Evolutionary conservation across 1,140 invertebrate genomes (phyloP).

Genomic region (Bombus fervidus): DNA sequence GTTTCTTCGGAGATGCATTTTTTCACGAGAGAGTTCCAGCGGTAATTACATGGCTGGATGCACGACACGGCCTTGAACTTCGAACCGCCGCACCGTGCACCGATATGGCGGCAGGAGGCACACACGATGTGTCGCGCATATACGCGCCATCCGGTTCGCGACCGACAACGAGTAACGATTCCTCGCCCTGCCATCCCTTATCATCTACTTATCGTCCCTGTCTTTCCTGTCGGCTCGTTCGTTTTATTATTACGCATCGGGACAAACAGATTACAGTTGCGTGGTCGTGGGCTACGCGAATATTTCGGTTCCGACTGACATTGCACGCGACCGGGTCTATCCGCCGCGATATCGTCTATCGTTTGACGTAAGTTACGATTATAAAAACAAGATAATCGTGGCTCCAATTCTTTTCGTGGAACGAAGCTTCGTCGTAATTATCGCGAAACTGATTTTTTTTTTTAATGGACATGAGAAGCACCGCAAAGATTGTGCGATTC

Average conservation of each 20-base stretch:
- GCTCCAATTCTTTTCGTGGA: background rate
- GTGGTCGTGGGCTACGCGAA: background rate
- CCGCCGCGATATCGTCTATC: background rate
- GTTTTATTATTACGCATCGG: constrained; percentile 25
- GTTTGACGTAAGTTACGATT: background rate
- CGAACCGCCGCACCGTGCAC: background rate
- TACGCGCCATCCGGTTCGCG: constrained; percentile 56
- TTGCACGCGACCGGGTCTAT: background rate
- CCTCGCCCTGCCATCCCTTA: constrained; percentile 30
- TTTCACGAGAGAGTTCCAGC: constrained; percentile 11
- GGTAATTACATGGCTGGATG: constrained; percentile 23
- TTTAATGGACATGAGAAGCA: background rate
- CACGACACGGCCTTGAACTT: constrained; percentile 62
- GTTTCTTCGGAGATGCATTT: background rate
- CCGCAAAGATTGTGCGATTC: too few relatives aligned
- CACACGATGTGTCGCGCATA: background rate
- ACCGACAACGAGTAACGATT: constrained; percentile 44
- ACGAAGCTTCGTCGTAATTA: too few relatives aligned
- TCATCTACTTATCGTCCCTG: constrained; percentile 31
- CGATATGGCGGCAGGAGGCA: background rate
- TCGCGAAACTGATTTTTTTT: too few relatives aligned
- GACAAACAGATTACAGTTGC: constrained; percentile 1
- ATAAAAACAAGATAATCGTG: background rate
- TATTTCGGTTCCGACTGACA: background rate
- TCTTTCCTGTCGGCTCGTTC: constrained; percentile 12